Base-by-base conservation (phyloP, 35 echinoderm and acorn worm genomes). In the Chiridota heheva region DNA sequence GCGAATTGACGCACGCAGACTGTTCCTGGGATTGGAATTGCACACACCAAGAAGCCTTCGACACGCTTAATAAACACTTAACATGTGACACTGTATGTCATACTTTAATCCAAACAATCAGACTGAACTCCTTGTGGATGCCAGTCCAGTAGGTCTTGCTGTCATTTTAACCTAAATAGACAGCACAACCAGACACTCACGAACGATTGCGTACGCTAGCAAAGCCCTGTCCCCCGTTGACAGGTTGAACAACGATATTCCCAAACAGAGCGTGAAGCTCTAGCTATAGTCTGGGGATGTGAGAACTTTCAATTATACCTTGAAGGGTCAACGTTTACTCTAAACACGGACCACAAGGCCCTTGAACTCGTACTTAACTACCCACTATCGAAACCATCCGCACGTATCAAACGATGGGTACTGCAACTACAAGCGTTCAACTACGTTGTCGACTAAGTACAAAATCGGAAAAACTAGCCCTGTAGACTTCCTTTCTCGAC, bases 301-400 rank as follows among this genome's bases (percentile, higher is more conserved):
- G 90, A 87, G 72, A 81, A 84, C 33, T 86, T 86, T 57, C 56
- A 67, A 33, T 53, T 86, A 41, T 91, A 86, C 59, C 42, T 83
- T 5, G 51, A 53, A 60, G 85, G 85, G 2, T 24, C 78, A 17
- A 48, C 44, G 6, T 45, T 73, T 8, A 73, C 42, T 38, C 34
- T 73, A 26, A 59, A 18, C 24, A 72, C 74, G 7, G 72, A 91
- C 20, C 75, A 86, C 66, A 85, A 86, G 40, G 71, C 75, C 3
- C 34, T 87, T 16, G 30, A 66, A 26, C 3, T 40, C 6, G 72
- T 84, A 17, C 72, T 71, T 26, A 84, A 72, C 30, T 49, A 68
- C 41, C 72, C 84, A 3, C 58, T 60, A 44, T 78, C 84, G 28
- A 59, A 87, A 51, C 76, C 64, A 49, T 38, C 43, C 13, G 86